Conservation (phyloP, 2,888 invertebrate species). For the Torymus aiolomorphi region DNA sequence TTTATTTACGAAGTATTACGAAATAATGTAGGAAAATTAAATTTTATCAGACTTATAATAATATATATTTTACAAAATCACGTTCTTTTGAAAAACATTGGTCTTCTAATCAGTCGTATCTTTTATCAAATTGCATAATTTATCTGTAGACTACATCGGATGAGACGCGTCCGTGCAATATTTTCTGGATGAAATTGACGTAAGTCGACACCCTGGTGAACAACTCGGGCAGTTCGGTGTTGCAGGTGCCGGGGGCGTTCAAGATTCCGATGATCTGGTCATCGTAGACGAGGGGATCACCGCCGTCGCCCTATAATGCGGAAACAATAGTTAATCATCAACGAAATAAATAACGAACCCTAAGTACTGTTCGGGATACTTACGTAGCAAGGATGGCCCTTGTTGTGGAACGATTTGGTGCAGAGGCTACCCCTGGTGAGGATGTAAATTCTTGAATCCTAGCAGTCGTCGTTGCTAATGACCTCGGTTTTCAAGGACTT, state of each 20-base stretch:
- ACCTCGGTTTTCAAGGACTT: neutral
- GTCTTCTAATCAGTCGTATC: too few relatives aligned
- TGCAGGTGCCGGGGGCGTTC: conserved; percentile 27
- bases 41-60: too few relatives aligned
- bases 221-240: conserved; percentile 1
- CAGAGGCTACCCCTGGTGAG: conserved; percentile 28
- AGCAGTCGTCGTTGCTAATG: conserved; percentile 14
- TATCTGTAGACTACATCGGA: conserved; percentile 16
- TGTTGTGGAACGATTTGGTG: neutral
- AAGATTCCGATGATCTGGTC: conserved; percentile 30
- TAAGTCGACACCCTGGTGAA: conserved; percentile 34
- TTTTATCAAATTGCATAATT: neutral
- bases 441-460: neutral
- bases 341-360: neutral
- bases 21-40: too few relatives aligned
- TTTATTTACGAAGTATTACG: too few relatives aligned
- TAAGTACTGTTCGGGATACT: neutral
- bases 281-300: conserved; percentile 35
- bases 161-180: neutral
- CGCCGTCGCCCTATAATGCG: conserved; percentile 27
- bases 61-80: too few relatives aligned
- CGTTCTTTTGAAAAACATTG: too few relatives aligned
- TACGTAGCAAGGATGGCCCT: conserved; percentile 36
- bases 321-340: neutral
- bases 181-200: conserved; percentile 24